These are phyloP conservation scores for Nymphalis c-album DNA, from an alignment of 2,888 invertebrate genomes.

Conservation along the genomic window DNA sequence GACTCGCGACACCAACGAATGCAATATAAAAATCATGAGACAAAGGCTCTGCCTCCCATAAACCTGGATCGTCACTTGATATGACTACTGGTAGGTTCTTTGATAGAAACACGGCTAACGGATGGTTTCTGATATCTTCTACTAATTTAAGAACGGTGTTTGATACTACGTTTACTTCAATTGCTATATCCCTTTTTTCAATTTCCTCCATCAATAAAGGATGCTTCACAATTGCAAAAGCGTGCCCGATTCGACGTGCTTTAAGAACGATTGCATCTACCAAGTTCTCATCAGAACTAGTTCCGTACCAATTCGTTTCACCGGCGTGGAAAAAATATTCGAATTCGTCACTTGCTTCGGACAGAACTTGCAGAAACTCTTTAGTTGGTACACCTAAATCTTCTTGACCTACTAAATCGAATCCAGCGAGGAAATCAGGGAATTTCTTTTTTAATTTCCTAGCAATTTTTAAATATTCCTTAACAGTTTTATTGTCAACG, in stretches of 20 bases:
- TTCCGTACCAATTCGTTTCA: constrained; percentile 89
- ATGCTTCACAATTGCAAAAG: constrained; percentile 87
- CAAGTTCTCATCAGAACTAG: constrained; percentile 85
- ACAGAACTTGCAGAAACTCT: constrained; percentile 80
- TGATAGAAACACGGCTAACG: constrained; percentile 83
- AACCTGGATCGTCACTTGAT: constrained; percentile 89
- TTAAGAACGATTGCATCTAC: constrained; percentile 88
- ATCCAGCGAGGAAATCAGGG: constrained; percentile 88
- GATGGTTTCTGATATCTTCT: constrained; percentile 88
- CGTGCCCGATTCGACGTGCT: constrained; percentile 89
- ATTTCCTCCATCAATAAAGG: constrained; percentile 83
- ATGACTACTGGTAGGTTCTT: constrained; percentile 86
- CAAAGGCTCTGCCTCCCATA: constrained; percentile 87
- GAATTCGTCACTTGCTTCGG: constrained; percentile 71
- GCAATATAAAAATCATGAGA: constrained; percentile 88
- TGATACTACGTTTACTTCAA: constrained; percentile 90
- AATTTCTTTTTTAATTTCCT: constrained; percentile 70
- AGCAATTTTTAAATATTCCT: constrained; percentile 71
- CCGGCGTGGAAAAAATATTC: constrained; percentile 90
- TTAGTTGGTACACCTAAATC: constrained; percentile 84
- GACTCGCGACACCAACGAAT: constrained; percentile 88
- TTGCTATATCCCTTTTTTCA: constrained; percentile 82
- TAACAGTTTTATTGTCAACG: constrained; percentile 63
- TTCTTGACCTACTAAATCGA: constrained; percentile 92
- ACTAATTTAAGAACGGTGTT: constrained; percentile 88